Conservation (phyloP, 1,140 invertebrate genomes). For the Melipona quadrifasciata region DNA sequence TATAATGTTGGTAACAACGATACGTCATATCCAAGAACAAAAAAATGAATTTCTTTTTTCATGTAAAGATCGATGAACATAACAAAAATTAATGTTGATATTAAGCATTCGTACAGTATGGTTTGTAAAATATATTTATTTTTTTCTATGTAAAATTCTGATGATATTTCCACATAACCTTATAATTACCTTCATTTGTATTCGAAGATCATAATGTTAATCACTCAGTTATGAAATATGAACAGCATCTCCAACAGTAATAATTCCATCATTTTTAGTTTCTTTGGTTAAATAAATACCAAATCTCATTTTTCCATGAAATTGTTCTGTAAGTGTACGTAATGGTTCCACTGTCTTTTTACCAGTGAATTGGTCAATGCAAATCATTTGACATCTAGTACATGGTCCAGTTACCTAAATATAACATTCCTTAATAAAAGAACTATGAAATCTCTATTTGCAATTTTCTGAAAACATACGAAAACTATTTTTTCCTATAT, state of each 20-base stretch:
- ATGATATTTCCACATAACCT: background rate
- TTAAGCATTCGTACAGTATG: background rate
- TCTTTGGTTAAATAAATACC: constrained; percentile 86
- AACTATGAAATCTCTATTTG: background rate
- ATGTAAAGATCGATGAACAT: background rate
- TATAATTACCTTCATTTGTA: background rate
- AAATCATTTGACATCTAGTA: constrained; percentile 96
- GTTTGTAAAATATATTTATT: background rate
- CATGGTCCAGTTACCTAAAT: constrained; percentile 89
- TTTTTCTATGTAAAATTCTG: background rate
- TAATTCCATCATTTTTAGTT: constrained; percentile 46
- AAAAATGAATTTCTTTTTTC: background rate
- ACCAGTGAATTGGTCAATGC: constrained; percentile 93
- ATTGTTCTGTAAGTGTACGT: constrained; percentile 88
- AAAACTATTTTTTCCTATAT: constrained; percentile 87
- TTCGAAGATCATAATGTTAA: background rate
- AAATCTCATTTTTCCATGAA: constrained; percentile 89
- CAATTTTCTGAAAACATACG: constrained; percentile 76
- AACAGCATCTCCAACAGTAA: constrained; percentile 73
- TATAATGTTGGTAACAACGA: background rate
- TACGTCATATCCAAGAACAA: background rate
- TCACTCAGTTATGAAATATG: constrained; percentile 17
- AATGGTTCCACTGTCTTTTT: constrained; percentile 91
- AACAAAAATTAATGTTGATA: background rate
- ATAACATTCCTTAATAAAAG: constrained; percentile 2